Base-by-base conservation (phyloP, 37 sponge, comb jelly and placozoan species). In the Tethya wilhelma region DNA sequence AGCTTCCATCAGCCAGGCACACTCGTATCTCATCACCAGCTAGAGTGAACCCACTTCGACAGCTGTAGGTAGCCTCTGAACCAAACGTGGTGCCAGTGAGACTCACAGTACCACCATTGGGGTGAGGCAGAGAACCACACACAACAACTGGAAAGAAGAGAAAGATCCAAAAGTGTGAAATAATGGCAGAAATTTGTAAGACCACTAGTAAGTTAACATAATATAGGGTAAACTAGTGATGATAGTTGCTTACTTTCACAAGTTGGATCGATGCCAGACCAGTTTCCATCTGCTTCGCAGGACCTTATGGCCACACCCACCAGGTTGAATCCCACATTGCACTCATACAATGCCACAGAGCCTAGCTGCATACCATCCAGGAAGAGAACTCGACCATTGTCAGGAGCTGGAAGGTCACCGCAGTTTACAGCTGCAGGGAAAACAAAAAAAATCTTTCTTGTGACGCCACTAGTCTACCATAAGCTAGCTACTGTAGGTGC, bases 391-490 rank as follows among this genome's bases (percentile, higher is more conserved):
- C 45, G 23, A 0, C 90, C 90, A 46, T 84, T 90, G 30, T 29
- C 80, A 29, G 90, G 90, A 25, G 34, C 45, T 6, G 37, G 56
- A 20, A 74, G 69, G 40, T 22, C 38, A 2, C 84, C 80, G 67
- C 90, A 90, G 68, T 74, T 70, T 26, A 82, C 83, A 75, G 70
- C 90, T 90, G 65, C 17, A 6, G 43, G 66, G 56, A 2, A 49
- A 45, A 26, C 25, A 40, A 9, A 68, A 59, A 40, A 37, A 59
- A 7, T 37, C 40, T 26, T n/a, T 49, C 14, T 49, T 19, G 14
- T 19, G 55, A 17, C 14, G 17, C 14, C 9, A 49, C 9, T 9
- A 49, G 55, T 17, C 9, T 19, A 49, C 55, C 17, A 49, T 17
- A 9, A 19, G 55, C 55, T 7, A 19, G 56, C 28, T n/a, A n/a